Conservation (phyloP, 2,797 vertebrate genomes). For the Anguilla pacifica region DNA sequence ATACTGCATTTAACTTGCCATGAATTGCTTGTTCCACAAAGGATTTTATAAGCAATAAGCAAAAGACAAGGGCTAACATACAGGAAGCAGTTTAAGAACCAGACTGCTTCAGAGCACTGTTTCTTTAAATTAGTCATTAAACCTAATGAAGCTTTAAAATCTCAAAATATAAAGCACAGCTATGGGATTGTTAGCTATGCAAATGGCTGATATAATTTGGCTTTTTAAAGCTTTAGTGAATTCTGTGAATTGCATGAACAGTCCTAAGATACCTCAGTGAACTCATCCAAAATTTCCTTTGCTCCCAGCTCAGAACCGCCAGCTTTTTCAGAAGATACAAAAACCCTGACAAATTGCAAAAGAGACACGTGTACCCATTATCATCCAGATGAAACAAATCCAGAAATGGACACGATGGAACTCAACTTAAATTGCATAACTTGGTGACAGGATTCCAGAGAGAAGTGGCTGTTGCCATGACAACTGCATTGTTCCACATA, state of each 20-base stretch:
- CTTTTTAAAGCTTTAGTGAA: background rate
- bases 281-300: background rate
- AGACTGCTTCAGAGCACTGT: background rate
- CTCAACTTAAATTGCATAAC: background rate
- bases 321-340: background rate
- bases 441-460: background rate
- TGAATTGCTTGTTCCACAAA: background rate
- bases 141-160: constrained; percentile 1
- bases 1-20: background rate
- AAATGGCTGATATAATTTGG: background rate
- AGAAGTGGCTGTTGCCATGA: background rate
- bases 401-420: background rate
- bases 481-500: background rate
- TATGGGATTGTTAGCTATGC: background rate
- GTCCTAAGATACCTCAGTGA: background rate
- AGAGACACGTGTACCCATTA: background rate
- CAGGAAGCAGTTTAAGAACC: background rate
- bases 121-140: background rate
- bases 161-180: background rate
- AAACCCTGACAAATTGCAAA: background rate
- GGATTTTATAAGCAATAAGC: background rate
- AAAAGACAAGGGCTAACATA: background rate
- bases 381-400: background rate
- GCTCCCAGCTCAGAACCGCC: background rate
- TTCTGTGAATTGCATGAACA: background rate